Evolutionary conservation across 1,140 invertebrate genomes (phyloP), one percentile per base, ranked within the genome.

Genomic region (Plodia interpunctella): DNA sequence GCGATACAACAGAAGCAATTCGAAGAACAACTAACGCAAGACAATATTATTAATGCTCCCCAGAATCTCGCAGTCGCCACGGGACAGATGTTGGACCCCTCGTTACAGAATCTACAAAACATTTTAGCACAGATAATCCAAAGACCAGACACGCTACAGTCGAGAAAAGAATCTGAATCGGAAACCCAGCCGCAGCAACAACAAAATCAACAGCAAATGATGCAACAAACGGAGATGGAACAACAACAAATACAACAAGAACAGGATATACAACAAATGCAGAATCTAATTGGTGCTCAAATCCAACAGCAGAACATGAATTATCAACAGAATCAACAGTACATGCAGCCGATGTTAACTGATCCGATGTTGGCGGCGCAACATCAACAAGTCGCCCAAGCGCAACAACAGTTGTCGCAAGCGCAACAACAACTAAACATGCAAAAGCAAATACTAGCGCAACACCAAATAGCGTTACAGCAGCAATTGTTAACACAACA

Each of bases 1-100:
- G 80, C 83, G 13, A 90, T 92, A 20, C 81, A 90, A 0, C 89
- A 90, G 56, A 91, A 91, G 35, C 85, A 91, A 62, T 87, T 90
- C 32, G 86, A 89, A 61, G 76, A 85, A 56, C 79, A 87, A 28
- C 70, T 90, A 20, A 84, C 85, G 9, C 80, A 88, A 57, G 83
- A 89, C 51, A 74, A 79, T 72, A 70, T 86, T 30, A 72, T 83
- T 49, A 44, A 76, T 49, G 67, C 86, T 66, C 78, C 87, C 60
- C 78, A 83, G 70, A 83, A 80, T 70, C 74, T 83, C 60, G n/a
- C n/a, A n/a, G n/a, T n/a, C n/a, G 76, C 76, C 15, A 63, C 76
- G 8, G 71, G 72, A 11, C 83, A 87, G 57, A 72, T 79, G 15
- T 62, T 90, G 25, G 88, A 90, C 55, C 90, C 88, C 3, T 90